phyloP scores from a whole-genome alignment of 2,797 vertebrate genomes.

The Carcharodon carcharias region DNA sequence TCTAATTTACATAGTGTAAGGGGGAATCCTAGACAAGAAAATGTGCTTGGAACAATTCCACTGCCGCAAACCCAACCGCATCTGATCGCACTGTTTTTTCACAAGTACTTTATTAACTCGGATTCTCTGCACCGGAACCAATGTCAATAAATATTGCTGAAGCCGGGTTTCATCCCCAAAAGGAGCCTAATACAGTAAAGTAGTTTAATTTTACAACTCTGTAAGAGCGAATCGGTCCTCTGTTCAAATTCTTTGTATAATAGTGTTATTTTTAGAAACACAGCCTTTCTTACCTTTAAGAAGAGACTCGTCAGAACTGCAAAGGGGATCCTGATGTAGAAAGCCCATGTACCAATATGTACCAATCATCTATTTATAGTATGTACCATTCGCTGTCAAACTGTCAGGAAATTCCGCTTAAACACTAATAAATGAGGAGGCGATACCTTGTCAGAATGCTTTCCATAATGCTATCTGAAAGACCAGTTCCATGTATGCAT shows the following conservation, averaged over 20 bases:
- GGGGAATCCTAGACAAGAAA: too few species aligned
- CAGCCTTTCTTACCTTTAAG: not conserved
- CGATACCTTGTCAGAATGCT: conserved; percentile 10
- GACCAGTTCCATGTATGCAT: not conserved
- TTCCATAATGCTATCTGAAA: not conserved
- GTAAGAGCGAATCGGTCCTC: not conserved
- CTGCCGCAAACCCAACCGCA: not conserved
- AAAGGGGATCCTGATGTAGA: not conserved
- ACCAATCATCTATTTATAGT: not conserved
- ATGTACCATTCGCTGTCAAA: not conserved
- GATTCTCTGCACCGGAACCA: not conserved
- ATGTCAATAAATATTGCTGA: not conserved
- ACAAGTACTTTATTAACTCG: not conserved
- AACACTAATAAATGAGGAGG: conserved; percentile 7
- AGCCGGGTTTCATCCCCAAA: not conserved
- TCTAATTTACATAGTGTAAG: too few species aligned
- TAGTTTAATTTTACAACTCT: not conserved
- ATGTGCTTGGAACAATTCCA: not conserved
- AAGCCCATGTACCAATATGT: not conserved
- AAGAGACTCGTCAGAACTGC: not conserved
- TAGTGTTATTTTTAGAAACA: not conserved
- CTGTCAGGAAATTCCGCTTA: not conserved
- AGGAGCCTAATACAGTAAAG: not conserved
- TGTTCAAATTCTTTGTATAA: not conserved
- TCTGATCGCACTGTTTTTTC: not conserved